These are phyloP conservation scores for Daubentonia madagascariensis DNA, from an alignment of 2,113 vertebrate species.

Conservation along the genomic window DNA sequence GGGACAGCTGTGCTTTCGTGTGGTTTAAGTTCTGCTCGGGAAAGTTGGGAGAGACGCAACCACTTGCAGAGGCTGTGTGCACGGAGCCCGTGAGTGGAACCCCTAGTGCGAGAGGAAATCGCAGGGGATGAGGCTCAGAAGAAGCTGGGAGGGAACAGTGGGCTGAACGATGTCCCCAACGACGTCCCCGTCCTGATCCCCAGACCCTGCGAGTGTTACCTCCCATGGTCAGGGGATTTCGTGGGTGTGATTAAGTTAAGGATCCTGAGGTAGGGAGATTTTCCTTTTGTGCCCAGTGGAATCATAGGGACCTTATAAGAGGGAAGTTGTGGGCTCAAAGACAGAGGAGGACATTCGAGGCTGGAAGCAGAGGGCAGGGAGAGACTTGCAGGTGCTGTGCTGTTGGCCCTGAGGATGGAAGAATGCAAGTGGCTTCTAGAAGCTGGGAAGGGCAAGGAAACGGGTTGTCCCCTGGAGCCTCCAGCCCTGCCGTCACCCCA, in stretches of 20 bases:
- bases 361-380: background rate
- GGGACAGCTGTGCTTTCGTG: background rate
- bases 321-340: background rate
- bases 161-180: too few relatives aligned
- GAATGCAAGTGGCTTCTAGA: too few relatives aligned
- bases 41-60: background rate
- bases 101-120: too few relatives aligned
- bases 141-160: background rate
- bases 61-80: background rate
- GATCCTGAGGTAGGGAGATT: background rate
- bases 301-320: background rate
- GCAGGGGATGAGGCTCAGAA: background rate
- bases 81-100: background rate
- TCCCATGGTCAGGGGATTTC: background rate
- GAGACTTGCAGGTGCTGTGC: too few relatives aligned
- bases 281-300: background rate
- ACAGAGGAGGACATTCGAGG: background rate
- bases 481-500: background rate
- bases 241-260: background rate
- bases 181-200: rapidly evolving
- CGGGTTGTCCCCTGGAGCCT: background rate
- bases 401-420: background rate
- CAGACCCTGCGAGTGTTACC: background rate
- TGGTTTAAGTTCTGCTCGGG: background rate
- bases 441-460: background rate